A percentile compares a stretch with the other conserved stretches of the same genome.
Evolutionary conservation across 2,888 invertebrate genomes (phyloP).

Genomic region (Sarcophaga caerulescens): DNA sequence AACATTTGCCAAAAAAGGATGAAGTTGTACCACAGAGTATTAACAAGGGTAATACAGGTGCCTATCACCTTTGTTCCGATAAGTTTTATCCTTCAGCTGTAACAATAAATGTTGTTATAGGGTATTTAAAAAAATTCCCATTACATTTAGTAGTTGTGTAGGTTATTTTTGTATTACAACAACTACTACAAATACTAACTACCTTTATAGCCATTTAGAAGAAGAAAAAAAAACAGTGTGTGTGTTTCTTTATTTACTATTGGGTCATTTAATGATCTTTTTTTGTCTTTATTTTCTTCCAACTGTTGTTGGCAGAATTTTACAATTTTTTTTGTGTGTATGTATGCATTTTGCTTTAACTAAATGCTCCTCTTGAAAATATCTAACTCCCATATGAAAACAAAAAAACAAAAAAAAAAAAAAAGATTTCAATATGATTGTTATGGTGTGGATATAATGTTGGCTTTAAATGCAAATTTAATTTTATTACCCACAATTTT

Average conservation of each 20-base stretch:
- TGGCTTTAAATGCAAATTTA: slow-evolving; percentile 65
- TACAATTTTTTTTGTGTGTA: background rate
- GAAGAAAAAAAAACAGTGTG: background rate
- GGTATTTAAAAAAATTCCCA: background rate
- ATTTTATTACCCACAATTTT: slow-evolving; percentile 69
- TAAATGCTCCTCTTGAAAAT: slow-evolving; percentile 16
- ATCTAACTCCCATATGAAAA: background rate
- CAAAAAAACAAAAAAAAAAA: background rate
- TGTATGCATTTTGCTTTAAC: background rate
- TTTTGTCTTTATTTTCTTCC: background rate
- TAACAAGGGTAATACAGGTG: too few relatives aligned
- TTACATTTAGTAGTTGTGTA: background rate
- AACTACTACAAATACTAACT: background rate
- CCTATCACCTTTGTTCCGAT: too few relatives aligned
- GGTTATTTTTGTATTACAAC: background rate
- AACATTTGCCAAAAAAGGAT: too few relatives aligned
- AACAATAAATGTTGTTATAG: background rate
- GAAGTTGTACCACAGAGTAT: too few relatives aligned
- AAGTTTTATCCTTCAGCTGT: too few relatives aligned
- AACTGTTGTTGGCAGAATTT: slow-evolving; percentile 6
- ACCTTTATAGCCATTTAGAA: background rate
- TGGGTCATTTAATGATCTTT: slow-evolving; percentile 51
- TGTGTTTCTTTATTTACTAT: slow-evolving; percentile 49
- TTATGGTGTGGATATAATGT: slow-evolving; percentile 25
- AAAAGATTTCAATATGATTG: slow-evolving; percentile 11